These are phyloP conservation scores for Andrena praecox DNA, from an alignment of 2,888 invertebrate genomes.

Conservation along the genomic window DNA sequence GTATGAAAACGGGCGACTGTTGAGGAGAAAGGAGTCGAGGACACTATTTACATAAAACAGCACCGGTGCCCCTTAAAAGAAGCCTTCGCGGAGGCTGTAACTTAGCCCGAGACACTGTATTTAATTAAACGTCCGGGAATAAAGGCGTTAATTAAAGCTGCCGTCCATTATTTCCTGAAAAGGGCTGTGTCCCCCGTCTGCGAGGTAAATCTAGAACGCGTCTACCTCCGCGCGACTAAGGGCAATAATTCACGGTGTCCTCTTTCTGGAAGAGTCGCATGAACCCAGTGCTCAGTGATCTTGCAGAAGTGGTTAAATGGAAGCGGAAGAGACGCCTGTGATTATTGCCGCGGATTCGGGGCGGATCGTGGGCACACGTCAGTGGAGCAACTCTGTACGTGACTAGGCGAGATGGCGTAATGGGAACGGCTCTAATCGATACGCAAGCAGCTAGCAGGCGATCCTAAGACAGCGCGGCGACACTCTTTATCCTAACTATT, in stretches of 20 bases:
- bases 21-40: too few relatives aligned
- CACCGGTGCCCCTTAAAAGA: constrained; percentile 17
- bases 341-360: neutral
- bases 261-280: neutral
- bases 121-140: constrained; percentile 56
- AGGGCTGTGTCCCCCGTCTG: neutral
- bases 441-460: constrained; percentile 53
- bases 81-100: constrained; percentile 25
- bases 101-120: constrained; percentile 40
- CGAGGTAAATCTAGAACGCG: constrained; percentile 36
- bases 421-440: constrained; percentile 52
- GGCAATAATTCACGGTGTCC: constrained; percentile 15
- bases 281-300: neutral
- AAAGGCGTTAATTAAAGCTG: constrained; percentile 57
- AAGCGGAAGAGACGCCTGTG: too few relatives aligned
- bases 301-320: neutral
- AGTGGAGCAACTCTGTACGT: neutral
- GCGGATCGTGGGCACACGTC: neutral
- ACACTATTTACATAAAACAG: constrained; percentile 46
- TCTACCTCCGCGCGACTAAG: constrained; percentile 3
- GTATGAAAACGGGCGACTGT: too few relatives aligned
- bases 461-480: constrained; percentile 27
- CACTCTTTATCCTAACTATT: constrained; percentile 65
- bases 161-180: constrained; percentile 39
- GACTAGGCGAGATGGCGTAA: constrained; percentile 22